Percentiles rank a stretch among this genome's conserved stretches.
phyloP scores from a whole-genome alignment of 1,140 invertebrate species.

The Anoplophora glabripennis region DNA sequence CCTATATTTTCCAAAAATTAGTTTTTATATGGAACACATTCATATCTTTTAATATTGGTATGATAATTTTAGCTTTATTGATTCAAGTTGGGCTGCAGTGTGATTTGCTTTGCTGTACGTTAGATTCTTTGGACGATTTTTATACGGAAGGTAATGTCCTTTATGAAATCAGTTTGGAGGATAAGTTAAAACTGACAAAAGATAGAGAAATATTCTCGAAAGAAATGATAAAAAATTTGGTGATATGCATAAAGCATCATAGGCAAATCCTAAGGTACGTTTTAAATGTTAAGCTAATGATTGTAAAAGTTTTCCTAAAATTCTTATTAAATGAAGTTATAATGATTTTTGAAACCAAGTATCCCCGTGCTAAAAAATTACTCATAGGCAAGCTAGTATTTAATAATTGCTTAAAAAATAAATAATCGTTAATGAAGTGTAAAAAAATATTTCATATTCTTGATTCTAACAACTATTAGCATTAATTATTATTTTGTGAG shows the following conservation, averaged over 20 bases:
- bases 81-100: neutral
- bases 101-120: neutral
- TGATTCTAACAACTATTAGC: too few species aligned
- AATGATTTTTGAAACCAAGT: too few species aligned
- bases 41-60: neutral
- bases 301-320: too few species aligned
- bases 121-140: neutral
- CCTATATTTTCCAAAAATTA: neutral
- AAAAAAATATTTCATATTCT: too few species aligned
- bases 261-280: neutral
- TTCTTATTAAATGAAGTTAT: too few species aligned
- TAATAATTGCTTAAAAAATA: too few species aligned
- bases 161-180: neutral
- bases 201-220: neutral
- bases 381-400: too few species aligned
- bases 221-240: neutral
- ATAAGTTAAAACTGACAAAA: neutral
- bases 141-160: neutral
- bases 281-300: too few species aligned
- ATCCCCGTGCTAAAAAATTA: too few species aligned
- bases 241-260: neutral
- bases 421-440: too few species aligned
- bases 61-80: neutral
- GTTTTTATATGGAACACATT: neutral
- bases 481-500: too few species aligned